Conservation (phyloP, 2,888 invertebrate species). For the Andrena trimmerana region DNA sequence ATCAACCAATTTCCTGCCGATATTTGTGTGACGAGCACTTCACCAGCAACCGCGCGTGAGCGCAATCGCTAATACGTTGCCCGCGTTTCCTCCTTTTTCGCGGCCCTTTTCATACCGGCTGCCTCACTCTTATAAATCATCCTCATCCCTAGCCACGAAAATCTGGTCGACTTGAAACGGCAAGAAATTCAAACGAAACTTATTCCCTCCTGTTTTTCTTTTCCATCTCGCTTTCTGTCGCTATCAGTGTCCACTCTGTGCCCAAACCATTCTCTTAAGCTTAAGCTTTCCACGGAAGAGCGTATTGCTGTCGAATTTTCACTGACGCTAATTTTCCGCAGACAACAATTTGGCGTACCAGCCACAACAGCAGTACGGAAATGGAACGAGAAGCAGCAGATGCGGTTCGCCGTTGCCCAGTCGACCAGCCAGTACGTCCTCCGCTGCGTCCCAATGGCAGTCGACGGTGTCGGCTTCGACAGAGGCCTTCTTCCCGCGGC, state of each 20-base stretch:
- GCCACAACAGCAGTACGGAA: constrained; percentile 75
- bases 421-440: constrained; percentile 78
- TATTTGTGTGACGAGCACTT: constrained; percentile 80
- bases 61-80: constrained; percentile 80
- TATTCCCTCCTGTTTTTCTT: no score
- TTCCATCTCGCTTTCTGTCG: no score
- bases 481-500: constrained; percentile 65
- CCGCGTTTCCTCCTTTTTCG: constrained; percentile 42
- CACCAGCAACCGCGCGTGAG: constrained; percentile 80
- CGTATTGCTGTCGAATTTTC: no score
- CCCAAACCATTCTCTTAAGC: no score
- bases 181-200: no score
- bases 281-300: no score
- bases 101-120: background rate
- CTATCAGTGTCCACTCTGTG: no score
- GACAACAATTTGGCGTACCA: constrained; percentile 62
- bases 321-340: constrained; percentile 22
- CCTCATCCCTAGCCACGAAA: background rate
- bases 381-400: constrained; percentile 69
- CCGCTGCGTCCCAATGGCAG: constrained; percentile 77
- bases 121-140: background rate
- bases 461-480: constrained; percentile 58
- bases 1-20: constrained; percentile 83
- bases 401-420: constrained; percentile 74
- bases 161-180: no score